Evolutionary conservation across 2,797 vertebrate genomes (phyloP).

Genomic region (Neosilurus hyrtlii): DNA sequence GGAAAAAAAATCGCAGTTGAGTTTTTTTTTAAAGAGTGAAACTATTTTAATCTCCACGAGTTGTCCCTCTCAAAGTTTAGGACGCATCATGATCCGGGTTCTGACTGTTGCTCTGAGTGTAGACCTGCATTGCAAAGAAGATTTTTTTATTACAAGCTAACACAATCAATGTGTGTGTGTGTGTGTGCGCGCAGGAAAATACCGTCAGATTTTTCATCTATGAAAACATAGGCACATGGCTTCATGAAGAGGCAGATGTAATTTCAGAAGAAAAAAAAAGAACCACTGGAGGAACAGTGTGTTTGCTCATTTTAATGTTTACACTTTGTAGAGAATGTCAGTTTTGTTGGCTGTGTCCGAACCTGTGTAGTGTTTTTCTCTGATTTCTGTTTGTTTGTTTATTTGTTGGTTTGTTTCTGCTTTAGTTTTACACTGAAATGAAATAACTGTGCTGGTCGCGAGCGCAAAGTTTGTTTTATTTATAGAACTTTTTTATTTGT

Average conservation of each 20-base stretch:
- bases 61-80: conserved; percentile 68
- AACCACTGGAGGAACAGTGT: conserved; percentile 66
- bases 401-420: conserved; percentile 16
- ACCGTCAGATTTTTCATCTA: conserved; percentile 74
- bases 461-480: conserved; percentile 82
- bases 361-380: conserved; percentile 70
- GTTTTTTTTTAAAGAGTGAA: conserved; percentile 58
- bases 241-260: conserved; percentile 73
- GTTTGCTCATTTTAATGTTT: conserved; percentile 79
- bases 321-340: conserved; percentile 81
- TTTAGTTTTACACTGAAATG: conserved; percentile 71
- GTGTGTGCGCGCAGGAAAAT: conserved; percentile 73
- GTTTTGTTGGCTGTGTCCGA: conserved; percentile 74
- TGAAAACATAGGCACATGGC: conserved; percentile 72
- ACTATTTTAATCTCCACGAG: conserved; percentile 66
- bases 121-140: conserved; percentile 67
- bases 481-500: conserved; percentile 86
- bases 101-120: conserved; percentile 64
- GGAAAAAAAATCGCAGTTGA: conserved; percentile 57
- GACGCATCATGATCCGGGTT: conserved; percentile 65
- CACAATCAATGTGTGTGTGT: conserved; percentile 71
- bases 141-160: conserved; percentile 70
- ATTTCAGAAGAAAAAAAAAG: conserved; percentile 68
- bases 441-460: conserved; percentile 85
- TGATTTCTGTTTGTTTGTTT: conserved; percentile 52